Evolutionary conservation across 2,113 vertebrate species (phyloP).

Genomic region (Triplophysa rosa): DNA sequence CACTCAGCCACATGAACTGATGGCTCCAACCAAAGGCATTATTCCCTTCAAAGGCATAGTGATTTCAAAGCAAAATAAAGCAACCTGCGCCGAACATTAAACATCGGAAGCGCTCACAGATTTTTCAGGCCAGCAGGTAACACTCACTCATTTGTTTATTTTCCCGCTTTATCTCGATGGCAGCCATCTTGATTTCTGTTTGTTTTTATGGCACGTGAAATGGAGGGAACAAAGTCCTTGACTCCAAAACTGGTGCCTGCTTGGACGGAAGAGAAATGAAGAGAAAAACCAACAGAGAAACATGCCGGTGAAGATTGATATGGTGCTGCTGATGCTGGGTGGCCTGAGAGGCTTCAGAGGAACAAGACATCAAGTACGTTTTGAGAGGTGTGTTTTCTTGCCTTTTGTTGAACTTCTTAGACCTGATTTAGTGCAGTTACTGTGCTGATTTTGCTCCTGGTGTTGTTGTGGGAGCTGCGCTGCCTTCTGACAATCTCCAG

Average conservation of each 20-base stretch:
- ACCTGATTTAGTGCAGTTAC: conserved; percentile 67
- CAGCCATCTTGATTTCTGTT: conserved; percentile 55
- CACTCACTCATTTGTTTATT: conserved; percentile 65
- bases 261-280: conserved; percentile 8
- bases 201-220: conserved; percentile 67
- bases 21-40: neutral
- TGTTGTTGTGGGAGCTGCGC: conserved; percentile 49
- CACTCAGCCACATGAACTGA: neutral
- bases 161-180: conserved; percentile 57
- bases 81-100: conserved; percentile 4
- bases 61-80: conserved; percentile 36
- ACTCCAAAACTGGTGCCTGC: conserved; percentile 46
- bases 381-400: conserved; percentile 45
- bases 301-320: conserved; percentile 47
- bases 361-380: conserved; percentile 23
- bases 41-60: conserved; percentile 22
- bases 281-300: conserved; percentile 28
- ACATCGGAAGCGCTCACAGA: conserved; percentile 26
- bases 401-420: conserved; percentile 47
- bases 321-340: conserved; percentile 48
- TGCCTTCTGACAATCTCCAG: conserved; percentile 65
- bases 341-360: conserved; percentile 32
- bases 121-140: conserved; percentile 27
- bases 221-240: conserved; percentile 60
- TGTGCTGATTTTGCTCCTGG: conserved; percentile 63